Percentiles rank a stretch among this genome's conserved stretches.
Evolutionary conservation across 2,888 invertebrate genomes (phyloP).

Genomic region (Mythimna lalbum): DNA sequence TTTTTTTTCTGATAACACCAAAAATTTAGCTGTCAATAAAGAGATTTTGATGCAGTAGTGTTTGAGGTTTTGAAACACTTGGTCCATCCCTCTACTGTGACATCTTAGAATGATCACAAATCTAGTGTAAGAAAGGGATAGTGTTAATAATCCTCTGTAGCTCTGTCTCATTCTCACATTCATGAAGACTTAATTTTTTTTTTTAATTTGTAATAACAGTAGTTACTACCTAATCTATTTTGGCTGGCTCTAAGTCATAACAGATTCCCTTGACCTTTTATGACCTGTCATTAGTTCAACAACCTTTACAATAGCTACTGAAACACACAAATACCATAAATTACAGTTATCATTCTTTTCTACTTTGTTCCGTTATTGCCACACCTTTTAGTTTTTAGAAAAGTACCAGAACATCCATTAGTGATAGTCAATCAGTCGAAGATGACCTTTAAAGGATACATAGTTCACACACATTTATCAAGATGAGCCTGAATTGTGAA

Average conservation of each 20-base stretch:
- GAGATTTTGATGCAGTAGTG: neutral
- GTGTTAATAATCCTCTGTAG: too few relatives aligned
- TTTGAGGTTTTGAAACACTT: neutral
- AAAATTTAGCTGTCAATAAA: slow-evolving; percentile 34
- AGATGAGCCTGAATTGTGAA: neutral
- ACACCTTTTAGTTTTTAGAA: neutral
- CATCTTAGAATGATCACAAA: too few relatives aligned
- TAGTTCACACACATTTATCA: too few relatives aligned
- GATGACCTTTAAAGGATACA: neutral
- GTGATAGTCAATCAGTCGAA: slow-evolving; percentile 1
- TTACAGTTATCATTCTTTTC: neutral
- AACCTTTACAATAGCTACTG: slow-evolving; percentile 13
- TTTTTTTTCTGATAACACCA: slow-evolving; percentile 49
- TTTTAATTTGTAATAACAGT: neutral
- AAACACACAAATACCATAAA: neutral
- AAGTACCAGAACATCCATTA: neutral
- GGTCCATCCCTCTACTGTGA: neutral
- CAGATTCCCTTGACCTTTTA: slow-evolving; percentile 15
- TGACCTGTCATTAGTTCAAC: slow-evolving; percentile 25
- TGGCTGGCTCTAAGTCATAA: too few relatives aligned
- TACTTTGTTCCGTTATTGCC: neutral
- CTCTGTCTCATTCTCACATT: neutral
- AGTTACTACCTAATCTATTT: neutral
- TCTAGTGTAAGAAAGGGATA: too few relatives aligned
- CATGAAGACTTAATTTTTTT: neutral